Percentiles rank a stretch among this genome's conserved stretches.
phyloP scores from a whole-genome alignment of 2,888 invertebrate species.

The Parochlus steinenii region DNA sequence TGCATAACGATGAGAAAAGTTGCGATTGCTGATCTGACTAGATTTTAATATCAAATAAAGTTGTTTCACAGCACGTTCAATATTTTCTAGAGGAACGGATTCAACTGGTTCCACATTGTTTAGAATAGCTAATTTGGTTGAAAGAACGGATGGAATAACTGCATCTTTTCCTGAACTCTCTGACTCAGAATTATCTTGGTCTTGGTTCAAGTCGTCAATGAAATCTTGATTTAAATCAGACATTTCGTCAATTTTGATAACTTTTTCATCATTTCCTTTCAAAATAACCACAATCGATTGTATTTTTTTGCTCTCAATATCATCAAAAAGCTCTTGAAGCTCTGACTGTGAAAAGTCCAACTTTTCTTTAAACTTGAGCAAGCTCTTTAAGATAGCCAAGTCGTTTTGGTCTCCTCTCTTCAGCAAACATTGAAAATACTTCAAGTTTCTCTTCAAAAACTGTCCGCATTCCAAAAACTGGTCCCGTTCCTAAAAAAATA shows the following conservation, averaged over 20 bases:
- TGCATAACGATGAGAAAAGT: constrained; percentile 25
- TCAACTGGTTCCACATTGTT: background rate
- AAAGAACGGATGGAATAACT: background rate
- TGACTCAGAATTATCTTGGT: constrained; percentile 5
- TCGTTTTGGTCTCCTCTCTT: background rate
- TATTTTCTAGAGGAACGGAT: background rate
- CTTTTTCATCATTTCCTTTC: constrained; percentile 1
- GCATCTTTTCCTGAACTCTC: background rate
- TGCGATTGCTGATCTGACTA: constrained; percentile 27
- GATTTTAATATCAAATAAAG: constrained; percentile 28
- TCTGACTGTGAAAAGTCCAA: too few relatives aligned
- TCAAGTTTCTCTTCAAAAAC: constrained; percentile 25
- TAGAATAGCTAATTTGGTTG: background rate
- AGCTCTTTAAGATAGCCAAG: too few relatives aligned
- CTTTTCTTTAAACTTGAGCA: too few relatives aligned
- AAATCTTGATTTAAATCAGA: background rate
- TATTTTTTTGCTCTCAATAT: constrained; percentile 3
- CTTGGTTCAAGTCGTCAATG: background rate
- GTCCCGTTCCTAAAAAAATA: constrained; percentile 23
- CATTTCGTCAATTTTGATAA: background rate
- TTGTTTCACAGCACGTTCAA: constrained; percentile 28
- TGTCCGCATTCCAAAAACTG: constrained; percentile 25
- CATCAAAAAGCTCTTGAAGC: constrained; percentile 1
- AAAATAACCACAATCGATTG: constrained; percentile 10
- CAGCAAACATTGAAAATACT: constrained; percentile 19